Base-by-base conservation (phyloP, 2,113 vertebrate species). In the Naja naja region DNA sequence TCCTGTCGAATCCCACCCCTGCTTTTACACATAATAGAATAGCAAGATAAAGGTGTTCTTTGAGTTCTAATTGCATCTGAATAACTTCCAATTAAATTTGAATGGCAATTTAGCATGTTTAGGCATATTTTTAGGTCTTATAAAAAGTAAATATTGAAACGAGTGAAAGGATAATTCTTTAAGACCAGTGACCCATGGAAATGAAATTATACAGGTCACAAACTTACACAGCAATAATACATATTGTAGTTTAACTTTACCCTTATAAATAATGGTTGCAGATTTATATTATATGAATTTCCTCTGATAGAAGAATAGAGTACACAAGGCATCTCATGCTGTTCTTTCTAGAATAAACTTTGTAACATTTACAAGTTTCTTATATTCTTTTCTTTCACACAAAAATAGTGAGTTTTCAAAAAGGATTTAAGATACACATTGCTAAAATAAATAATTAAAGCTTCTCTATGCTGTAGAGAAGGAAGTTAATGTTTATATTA, bases 51-150 rank as follows among this genome's bases (percentile, higher is more conserved):
- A 97, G 94, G 89, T 95, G 95, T 22, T 87, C 86, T 96, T 96
- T 96, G 94, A 95, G 53, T 91, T 94, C 90, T 96, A 96, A 96
- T 22, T 97, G 95, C 74, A 90, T 69, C 96, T 96, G 96, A 96
- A 97, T 93, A 93, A 95, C 90, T 95, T 96, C 95, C 95, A 96
- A 95, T 97, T 97, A 97, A 96, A 64, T 94, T 90, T 95, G 95
- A 96, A 94, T 91, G 92, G 89, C 90, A 93, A 86, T 81, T 94
- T 56, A 64, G 81, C 94, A 87, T 94, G 81, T 53, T 91, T 95
- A 94, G 95, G 88, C 64, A 49, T 54, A 58, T 93, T 93, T 95
- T 91, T 91, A 60, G 18, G 88, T 92, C 87, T 94, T 64, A 93
- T 94, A 95, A 94, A 93, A 94, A 94, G 91, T 89, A 91, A 25